Percentiles rank a stretch among this genome's conserved stretches.
Conservation (phyloP, 2,113 vertebrate species). For the Cranoglanis bouderius region DNA sequence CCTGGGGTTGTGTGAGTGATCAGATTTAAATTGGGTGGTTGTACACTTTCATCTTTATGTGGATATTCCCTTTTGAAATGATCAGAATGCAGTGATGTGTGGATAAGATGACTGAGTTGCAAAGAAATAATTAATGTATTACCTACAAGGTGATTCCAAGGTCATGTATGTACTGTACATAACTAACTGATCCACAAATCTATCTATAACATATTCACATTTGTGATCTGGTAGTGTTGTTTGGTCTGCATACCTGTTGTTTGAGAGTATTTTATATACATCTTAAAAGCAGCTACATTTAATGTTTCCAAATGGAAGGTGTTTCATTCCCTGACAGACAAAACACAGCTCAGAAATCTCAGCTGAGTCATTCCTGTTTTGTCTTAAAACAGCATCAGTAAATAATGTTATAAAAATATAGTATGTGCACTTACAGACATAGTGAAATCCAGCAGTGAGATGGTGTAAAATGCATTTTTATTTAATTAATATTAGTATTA, state of each 20-base stretch:
- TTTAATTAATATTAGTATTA: not conserved
- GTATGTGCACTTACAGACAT: not conserved
- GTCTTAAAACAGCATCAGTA: not conserved
- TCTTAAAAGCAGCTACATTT: not conserved
- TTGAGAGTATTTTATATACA: not conserved
- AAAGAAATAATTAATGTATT: not conserved
- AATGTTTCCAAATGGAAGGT: not conserved
- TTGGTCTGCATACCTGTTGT: not conserved
- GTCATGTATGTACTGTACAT: not conserved
- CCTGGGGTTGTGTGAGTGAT: not conserved
- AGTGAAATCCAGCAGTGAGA: not conserved
- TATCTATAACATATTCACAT: not conserved
- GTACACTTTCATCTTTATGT: not conserved
- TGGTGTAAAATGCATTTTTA: not conserved
- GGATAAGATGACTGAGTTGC: not conserved
- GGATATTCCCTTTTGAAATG: not conserved
- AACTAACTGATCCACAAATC: not conserved
- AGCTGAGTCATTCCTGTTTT: not conserved
- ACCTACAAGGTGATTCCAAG: conserved; percentile 1
- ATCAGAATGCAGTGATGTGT: not conserved
- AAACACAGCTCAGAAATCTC: not conserved
- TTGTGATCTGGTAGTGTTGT: not conserved
- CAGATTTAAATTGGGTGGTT: not conserved
- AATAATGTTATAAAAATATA: not conserved
- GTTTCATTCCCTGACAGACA: not conserved